These are phyloP conservation scores for Mamestra configurata DNA, from an alignment of 1,140 invertebrate genomes.

Conservation along the genomic window DNA sequence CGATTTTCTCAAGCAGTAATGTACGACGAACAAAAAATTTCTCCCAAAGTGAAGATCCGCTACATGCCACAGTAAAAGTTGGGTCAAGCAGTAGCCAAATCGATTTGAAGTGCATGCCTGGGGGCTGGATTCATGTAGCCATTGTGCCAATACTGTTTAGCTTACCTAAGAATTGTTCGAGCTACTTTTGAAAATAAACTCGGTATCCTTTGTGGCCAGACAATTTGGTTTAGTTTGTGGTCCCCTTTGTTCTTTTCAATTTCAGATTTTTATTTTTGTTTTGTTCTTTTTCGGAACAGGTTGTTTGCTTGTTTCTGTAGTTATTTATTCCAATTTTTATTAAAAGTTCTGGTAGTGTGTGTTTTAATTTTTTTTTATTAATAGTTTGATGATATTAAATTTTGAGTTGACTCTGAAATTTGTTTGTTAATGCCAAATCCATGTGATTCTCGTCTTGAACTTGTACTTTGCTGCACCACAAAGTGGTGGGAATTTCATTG, in stretches of 20 bases:
- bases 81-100: conserved; percentile 62
- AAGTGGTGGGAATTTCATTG: no score
- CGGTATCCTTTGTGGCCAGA: conserved; percentile 45
- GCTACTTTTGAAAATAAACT: conserved; percentile 63
- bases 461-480: no score
- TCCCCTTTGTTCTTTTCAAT: conserved; percentile 44
- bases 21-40: conserved; percentile 17
- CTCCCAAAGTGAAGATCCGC: not conserved
- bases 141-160: conserved; percentile 64
- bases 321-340: not conserved
- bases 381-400: no score
- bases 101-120: conserved; percentile 60
- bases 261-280: conserved; percentile 41
- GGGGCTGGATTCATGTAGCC: conserved; percentile 48
- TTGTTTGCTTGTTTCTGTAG: not conserved
- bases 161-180: conserved; percentile 64
- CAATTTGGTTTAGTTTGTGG: conserved; percentile 32
- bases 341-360: not conserved
- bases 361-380: no score
- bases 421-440: no score
- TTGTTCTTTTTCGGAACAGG: not conserved
- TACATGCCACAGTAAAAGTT: conserved; percentile 18
- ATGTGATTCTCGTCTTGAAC: no score
- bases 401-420: no score
- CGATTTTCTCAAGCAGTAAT: conserved; percentile 25